These are phyloP conservation scores for Ictidomys tridecemlineatus DNA, from an alignment of 2,113 vertebrate species.

Conservation along the genomic window DNA sequence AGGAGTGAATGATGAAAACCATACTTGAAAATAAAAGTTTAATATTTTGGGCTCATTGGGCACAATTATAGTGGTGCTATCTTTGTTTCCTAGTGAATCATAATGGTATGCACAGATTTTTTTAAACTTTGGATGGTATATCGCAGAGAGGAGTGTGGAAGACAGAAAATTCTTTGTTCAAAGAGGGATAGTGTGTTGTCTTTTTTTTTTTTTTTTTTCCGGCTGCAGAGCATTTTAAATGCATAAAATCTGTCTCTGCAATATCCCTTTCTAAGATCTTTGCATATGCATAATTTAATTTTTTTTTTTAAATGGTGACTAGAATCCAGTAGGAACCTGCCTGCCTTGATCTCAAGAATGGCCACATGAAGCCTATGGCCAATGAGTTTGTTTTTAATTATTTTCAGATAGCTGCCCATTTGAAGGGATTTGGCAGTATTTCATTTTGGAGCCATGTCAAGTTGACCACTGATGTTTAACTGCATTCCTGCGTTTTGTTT, in stretches of 20 bases:
- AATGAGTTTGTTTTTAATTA: not conserved
- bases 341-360: not conserved
- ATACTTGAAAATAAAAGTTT: constrained; percentile 75
- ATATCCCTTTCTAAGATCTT: not conserved
- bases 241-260: not conserved
- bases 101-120: constrained; percentile 40
- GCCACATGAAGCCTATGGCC: not conserved
- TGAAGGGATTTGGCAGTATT: not conserved
- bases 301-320: not conserved
- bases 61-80: constrained; percentile 66
- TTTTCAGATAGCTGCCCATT: not conserved
- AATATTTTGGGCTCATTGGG: constrained; percentile 74
- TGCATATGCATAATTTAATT: not conserved
- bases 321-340: not conserved
- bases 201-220: not conserved
- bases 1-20: constrained; percentile 70
- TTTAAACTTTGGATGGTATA: not conserved
- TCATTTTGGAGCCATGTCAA: not conserved
- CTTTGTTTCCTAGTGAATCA: constrained; percentile 56
- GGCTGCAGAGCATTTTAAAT: constrained; percentile 59
- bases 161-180: constrained; percentile 46
- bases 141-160: not conserved
- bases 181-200: not conserved
- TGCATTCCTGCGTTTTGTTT: not conserved
- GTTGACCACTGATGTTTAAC: not conserved